phyloP scores from a whole-genome alignment of 2,888 invertebrate species.

The Capitulum mitella region DNA sequence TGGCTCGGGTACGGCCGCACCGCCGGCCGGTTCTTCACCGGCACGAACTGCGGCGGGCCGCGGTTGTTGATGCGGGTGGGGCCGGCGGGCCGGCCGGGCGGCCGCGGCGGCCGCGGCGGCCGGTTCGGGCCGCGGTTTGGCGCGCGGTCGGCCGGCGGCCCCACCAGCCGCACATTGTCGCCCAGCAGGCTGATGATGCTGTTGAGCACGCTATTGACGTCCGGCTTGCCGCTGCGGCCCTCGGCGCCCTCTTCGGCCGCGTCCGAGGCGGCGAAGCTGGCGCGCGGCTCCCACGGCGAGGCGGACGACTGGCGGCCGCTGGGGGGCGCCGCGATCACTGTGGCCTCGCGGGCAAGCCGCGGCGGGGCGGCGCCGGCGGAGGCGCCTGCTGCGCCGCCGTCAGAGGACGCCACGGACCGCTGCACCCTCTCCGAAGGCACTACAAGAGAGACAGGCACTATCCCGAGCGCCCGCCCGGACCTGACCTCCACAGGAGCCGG shows the following conservation, averaged over 20 bases:
- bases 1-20: constrained; percentile 21
- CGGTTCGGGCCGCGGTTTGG: constrained; percentile 1
- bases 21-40: neutral
- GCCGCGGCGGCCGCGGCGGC: neutral
- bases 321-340: neutral
- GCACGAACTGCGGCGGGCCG: constrained; percentile 53
- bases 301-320: neutral
- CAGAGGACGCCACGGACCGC: neutral
- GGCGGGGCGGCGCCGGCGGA: neutral
- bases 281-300: neutral
- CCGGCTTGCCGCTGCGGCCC: neutral
- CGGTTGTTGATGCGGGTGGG: constrained; percentile 69
- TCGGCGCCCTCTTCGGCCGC: neutral
- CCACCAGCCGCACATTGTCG: constrained; percentile 1
- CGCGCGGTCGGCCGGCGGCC: constrained; percentile 17
- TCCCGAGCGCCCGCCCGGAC: neutral
- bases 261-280: neutral
- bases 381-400: neutral
- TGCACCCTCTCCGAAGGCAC: neutral
- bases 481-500: neutral
- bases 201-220: constrained; percentile 13
- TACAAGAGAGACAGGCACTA: neutral
- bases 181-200: constrained; percentile 24
- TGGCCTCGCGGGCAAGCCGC: neutral
- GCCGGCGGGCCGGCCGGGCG: neutral